Base-by-base conservation (phyloP, 1,140 invertebrate genomes). In the Geopemphigus sp. region DNA sequence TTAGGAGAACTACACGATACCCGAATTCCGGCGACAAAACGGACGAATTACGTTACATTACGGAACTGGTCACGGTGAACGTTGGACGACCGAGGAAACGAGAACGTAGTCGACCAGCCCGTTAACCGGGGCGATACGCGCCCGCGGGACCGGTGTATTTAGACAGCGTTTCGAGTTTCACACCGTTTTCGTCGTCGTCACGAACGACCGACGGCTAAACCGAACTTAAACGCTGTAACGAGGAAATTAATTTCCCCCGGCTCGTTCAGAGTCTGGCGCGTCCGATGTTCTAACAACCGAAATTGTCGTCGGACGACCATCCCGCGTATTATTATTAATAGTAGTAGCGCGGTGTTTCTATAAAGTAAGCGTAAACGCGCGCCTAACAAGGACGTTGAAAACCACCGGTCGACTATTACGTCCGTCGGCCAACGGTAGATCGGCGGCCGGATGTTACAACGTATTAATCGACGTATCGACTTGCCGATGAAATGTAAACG, bases 121-220 rank as follows among this genome's bases (percentile, higher is more conserved):
- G 39, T 59, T 54, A 74, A 74, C 72, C 53, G n/a, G n/a, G n/a
- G n/a, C n/a, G n/a, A n/a, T n/a, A n/a, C n/a, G n/a, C n/a, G n/a
- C n/a, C n/a, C n/a, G n/a, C n/a, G n/a, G n/a, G n/a, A 32, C 1
- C 39, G 3, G 47, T 29, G 10, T 54, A 10, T 72, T 78, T 78
- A 63, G 22, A 61, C 54, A 50, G 74, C 63, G 26, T 63, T 78
- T 63, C 22, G 73, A 76, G 57, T 78, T 78, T 78, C 74, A 78
- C 74, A 63, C 57, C 56, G 39, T 47, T 78, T 59, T n/a, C 32
- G 3, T 47, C n/a, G 39, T 63, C 56, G 74, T 78, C 74, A 61
- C 74, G 74, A 78, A 63, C 57, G 29, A 63, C 74, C 45, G 74
- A 47, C 74, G 59, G 19, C 15, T 78, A 78, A 78, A 78, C 74